Conservation (phyloP, 2,113 vertebrate genomes). For the Psammodynastes pulverulentus region DNA sequence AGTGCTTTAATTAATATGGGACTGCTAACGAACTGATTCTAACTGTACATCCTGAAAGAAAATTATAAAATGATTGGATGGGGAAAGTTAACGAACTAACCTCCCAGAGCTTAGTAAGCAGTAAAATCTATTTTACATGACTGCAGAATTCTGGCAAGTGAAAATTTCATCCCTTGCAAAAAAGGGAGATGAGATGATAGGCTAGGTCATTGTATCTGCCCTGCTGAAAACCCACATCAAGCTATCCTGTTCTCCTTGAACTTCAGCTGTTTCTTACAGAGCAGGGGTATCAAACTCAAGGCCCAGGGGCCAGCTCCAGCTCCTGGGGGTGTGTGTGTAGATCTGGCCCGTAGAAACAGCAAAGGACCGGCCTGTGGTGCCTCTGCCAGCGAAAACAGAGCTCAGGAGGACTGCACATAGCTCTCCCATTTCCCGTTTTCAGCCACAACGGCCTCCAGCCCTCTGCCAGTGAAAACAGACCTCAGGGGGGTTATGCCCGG, state of each 20-base stretch:
- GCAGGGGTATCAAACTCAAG: too few relatives aligned
- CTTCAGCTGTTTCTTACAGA: background rate
- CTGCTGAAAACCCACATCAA: background rate
- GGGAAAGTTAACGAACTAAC: background rate
- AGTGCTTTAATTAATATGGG: background rate
- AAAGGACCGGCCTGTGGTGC: too few relatives aligned
- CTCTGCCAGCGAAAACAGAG: too few relatives aligned
- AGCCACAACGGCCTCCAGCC: too few relatives aligned
- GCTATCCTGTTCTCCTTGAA: background rate
- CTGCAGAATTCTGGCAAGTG: background rate
- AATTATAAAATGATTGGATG: background rate
- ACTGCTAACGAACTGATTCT: background rate
- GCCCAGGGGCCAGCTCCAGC: too few relatives aligned
- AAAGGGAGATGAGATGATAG: background rate
- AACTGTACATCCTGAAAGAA: background rate
- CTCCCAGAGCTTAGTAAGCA: background rate
- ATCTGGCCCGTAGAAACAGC: too few relatives aligned
- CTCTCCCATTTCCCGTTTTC: too few relatives aligned
- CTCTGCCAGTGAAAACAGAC: too few relatives aligned
- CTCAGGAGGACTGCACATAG: too few relatives aligned
- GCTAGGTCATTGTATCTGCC: background rate
- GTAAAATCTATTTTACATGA: background rate
- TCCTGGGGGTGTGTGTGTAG: too few relatives aligned
- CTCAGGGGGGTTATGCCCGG: too few relatives aligned
- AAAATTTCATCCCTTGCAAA: background rate